Evolutionary conservation across 2,113 vertebrate genomes (phyloP).

Genomic region (Petroica traversi): DNA sequence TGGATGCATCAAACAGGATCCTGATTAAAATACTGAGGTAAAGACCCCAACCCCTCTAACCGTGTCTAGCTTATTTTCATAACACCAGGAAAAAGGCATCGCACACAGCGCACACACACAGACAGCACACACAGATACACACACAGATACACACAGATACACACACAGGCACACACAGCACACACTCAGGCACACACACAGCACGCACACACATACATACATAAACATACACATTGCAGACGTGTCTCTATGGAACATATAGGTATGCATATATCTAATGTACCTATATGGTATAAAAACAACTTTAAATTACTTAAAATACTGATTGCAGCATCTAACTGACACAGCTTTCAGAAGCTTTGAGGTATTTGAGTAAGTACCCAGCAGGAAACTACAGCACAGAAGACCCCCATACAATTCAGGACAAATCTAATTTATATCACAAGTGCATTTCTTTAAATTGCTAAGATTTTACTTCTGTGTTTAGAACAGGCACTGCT

Average conservation of each 20-base stretch:
- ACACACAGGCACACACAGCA: neutral
- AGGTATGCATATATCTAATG: too few relatives aligned
- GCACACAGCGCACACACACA: neutral
- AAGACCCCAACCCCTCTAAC: too few relatives aligned
- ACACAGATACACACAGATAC: too few relatives aligned
- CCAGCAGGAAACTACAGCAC: neutral
- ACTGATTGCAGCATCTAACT: rapidly evolving
- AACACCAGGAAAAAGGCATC: too few relatives aligned
- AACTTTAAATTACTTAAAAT: neutral
- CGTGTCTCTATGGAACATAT: rapidly evolving
- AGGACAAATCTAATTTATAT: neutral
- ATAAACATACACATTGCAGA: neutral
- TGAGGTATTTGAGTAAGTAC: too few relatives aligned
- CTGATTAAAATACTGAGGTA: too few relatives aligned
- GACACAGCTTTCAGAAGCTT: neutral
- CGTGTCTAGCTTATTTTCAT: too few relatives aligned
- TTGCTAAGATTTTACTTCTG: neutral
- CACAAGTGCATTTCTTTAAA: rapidly evolving
- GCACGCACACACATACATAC: too few relatives aligned
- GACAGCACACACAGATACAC: too few relatives aligned
- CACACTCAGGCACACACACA: neutral
- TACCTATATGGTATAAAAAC: too few relatives aligned
- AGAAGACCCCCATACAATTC: neutral
- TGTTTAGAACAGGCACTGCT: neutral
- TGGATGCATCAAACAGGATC: too few relatives aligned